Evolutionary conservation across 1,140 invertebrate species (phyloP).

Genomic region (Drosophila jambulina): DNA sequence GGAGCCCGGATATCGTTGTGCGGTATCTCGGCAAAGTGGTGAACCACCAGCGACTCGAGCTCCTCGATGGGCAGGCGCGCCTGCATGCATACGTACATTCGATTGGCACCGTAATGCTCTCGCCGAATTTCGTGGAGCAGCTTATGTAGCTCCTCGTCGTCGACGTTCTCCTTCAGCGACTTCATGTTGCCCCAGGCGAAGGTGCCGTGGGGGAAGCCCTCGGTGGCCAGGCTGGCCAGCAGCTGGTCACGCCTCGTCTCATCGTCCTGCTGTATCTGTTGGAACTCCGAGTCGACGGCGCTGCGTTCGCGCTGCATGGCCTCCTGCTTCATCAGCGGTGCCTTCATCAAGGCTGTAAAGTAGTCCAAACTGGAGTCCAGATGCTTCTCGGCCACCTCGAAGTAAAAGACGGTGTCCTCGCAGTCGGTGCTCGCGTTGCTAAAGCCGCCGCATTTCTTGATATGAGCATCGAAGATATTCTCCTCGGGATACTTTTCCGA

Average conservation of each 20-base stretch:
- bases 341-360: slow-evolving; percentile 96
- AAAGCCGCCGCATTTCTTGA: slow-evolving; percentile 92
- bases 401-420: slow-evolving; percentile 94
- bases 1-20: slow-evolving; percentile 87
- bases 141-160: slow-evolving; percentile 88
- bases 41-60: slow-evolving; percentile 88
- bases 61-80: slow-evolving; percentile 91
- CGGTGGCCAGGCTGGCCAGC: slow-evolving; percentile 88
- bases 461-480: slow-evolving; percentile 93
- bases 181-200: slow-evolving; percentile 95
- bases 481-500: slow-evolving; percentile 93
- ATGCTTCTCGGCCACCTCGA: slow-evolving; percentile 93
- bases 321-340: slow-evolving; percentile 93
- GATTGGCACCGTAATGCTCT: slow-evolving; percentile 94
- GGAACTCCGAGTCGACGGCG: slow-evolving; percentile 93
- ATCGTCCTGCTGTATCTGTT: slow-evolving; percentile 76
- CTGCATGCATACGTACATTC: slow-evolving; percentile 94
- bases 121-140: slow-evolving; percentile 92
- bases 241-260: slow-evolving; percentile 88
- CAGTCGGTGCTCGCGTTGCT: slow-evolving; percentile 94
- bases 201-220: slow-evolving; percentile 90
- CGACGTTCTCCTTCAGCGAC: slow-evolving; percentile 90
- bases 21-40: slow-evolving; percentile 88
- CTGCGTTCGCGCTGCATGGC: slow-evolving; percentile 96
- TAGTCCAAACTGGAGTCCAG: slow-evolving; percentile 91